Base-by-base conservation (phyloP, 2,113 vertebrate species). In the Theropithecus gelada region DNA sequence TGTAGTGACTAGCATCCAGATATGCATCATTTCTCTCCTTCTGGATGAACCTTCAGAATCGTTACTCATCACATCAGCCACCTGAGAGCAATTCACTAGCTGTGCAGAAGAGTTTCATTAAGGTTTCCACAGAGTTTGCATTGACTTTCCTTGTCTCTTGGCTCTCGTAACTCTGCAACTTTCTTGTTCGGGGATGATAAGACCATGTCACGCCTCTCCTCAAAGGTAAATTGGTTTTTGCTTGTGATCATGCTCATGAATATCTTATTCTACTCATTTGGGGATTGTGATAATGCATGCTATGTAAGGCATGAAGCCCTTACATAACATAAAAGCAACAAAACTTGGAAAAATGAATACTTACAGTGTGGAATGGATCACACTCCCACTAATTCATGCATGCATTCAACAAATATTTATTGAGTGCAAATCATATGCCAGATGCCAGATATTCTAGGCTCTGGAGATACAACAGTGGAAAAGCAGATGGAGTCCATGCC, bases 221-320 rank as follows among this genome's bases (percentile, higher is more conserved):
- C 57, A 48, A 91, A 94, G 76, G 85, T 85, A 81, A 96, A 90
- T 96, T 92, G 83, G 14, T 52, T 95, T 96, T 95, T 95, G 25
- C 45, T 96, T 84, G 8, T 97, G 68, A 57, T 55, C 55, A 88
- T 93, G 78, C 13, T 89, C 23, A 73, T 89, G 85, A 94, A 91
- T 94, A 83, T 97, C 52, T 97, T 82, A 61, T 76, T 95, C 91
- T 73, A 92, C 52, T 96, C 52, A 79, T 90, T 88, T 96, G 72
- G 52, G 30, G 73, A 82, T 78, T 90, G 35, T 55, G 48, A 86
- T 90, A 73, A 88, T 75, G 73, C 50, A 81, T 89, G 17, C 55
- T 68, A 3, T 73, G 2, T 90, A 88, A 92, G 72, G 27, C 20
- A 38, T 70, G 30, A 95, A 88, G 40, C 14, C 57, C 55, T 95